phyloP scores from a whole-genome alignment of 2,113 vertebrate species.

The Nettapus auritus region DNA sequence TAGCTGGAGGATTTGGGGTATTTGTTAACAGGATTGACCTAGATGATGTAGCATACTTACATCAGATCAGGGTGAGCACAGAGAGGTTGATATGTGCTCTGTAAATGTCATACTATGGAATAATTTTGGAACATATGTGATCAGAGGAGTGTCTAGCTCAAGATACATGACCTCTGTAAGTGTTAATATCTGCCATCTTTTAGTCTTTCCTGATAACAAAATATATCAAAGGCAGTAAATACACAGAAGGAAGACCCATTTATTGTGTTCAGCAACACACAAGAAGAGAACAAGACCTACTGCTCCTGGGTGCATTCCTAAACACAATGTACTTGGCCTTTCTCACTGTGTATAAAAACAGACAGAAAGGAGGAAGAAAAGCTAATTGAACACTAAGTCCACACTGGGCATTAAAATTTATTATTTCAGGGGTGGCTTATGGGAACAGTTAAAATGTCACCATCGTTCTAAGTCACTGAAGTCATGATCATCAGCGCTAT shows the following conservation, averaged over 20 bases:
- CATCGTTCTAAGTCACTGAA: not conserved
- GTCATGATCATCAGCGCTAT: rapidly evolving
- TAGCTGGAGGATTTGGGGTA: not conserved
- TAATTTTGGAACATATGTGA: not conserved
- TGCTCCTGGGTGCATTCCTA: not conserved
- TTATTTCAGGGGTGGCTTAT: not conserved
- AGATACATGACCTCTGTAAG: too few species aligned
- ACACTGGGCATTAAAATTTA: not conserved
- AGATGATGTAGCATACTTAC: not conserved
- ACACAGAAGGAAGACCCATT: not conserved
- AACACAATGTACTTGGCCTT: not conserved
- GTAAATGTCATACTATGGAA: not conserved
- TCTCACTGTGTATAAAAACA: not conserved
- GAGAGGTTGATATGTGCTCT: not conserved
- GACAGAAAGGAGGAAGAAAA: not conserved
- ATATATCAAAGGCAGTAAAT: not conserved
- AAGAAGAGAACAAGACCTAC: not conserved
- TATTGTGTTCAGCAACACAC: too few species aligned
- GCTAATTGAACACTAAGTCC: not conserved
- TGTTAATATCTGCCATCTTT: not conserved
- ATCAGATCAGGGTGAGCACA: not conserved
- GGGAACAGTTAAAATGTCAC: not conserved
- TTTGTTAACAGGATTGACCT: not conserved
- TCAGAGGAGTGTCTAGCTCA: not conserved
- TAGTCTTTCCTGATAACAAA: not conserved